Base-by-base conservation (phyloP, 2,888 invertebrate species). In the Ornithoptera priamus region DNA sequence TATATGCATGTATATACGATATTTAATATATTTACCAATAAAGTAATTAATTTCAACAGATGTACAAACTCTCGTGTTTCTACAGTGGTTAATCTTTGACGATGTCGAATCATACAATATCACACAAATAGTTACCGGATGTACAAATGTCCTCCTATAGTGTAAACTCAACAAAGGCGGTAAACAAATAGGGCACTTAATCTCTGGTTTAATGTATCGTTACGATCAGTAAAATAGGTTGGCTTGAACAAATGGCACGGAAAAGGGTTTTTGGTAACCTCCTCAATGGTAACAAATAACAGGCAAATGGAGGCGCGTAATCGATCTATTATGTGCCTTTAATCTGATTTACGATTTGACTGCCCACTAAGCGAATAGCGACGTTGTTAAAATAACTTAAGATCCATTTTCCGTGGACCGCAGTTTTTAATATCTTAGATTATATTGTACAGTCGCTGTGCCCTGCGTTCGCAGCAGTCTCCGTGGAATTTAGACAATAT, bases 121-220 rank as follows among this genome's bases (percentile, higher is more conserved):
- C 20, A 56, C n/a, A 20, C n/a, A 20, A 3, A 61, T 56, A 24
- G 24, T 53, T 56, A 53, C 30, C n/a, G 30, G 8, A 64, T 39
- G 67, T 72, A 72, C 74, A 73, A 73, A 75, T 58, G 67, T 62
- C 75, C 74, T 74, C 68, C 70, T 72, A 59, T 70, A 69, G 74
- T 70, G 71, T 67, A 53, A 65, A 64, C 64, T 69, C 59, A 60
- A 56, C 65, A 72, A 74, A 73, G 72, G 66, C 75, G 75, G 82
- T 84, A 83, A 85, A 88, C 86, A 87, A 87, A 89, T 86, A 79
- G 84, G 82, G 78, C 79, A 85, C 85, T 90, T 87, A 88, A 90
- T 89, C 88, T 85, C 79, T 86, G 84, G 86, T 83, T 86, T 80
- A 89, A 89, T 90, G 87, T 89, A 88, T 88, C 86, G 88, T 85